Conservation (phyloP, 2,797 vertebrate species). For the Sebastiscus tertius region DNA sequence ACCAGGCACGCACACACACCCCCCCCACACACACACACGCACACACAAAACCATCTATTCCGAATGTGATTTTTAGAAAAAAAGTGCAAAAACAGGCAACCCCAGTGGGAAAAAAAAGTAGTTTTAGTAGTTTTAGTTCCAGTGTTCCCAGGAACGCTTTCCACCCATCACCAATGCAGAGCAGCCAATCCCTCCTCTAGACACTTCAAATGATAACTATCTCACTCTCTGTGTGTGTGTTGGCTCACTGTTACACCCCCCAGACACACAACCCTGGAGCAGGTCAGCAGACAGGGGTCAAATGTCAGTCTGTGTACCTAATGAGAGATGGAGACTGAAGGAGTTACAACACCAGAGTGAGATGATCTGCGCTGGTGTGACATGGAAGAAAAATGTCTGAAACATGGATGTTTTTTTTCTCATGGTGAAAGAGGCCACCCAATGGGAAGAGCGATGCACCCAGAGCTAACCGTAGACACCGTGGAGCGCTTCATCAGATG, state of each 20-base stretch:
- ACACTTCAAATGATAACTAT: slow-evolving; percentile 41
- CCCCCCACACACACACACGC: not conserved
- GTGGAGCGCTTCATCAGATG: not conserved
- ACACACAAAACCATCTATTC: not conserved
- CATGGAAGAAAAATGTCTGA: not conserved
- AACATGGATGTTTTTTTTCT: not conserved
- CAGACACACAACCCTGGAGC: slow-evolving; percentile 18
- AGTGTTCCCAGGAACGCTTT: not conserved
- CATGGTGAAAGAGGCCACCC: slow-evolving; percentile 22
- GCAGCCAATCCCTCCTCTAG: slow-evolving; percentile 4
- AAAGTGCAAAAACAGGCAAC: not conserved
- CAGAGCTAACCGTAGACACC: not conserved
- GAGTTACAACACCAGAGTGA: slow-evolving; percentile 19
- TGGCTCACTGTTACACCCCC: slow-evolving; percentile 32
- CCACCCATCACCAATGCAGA: not conserved
- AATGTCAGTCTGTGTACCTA: slow-evolving; percentile 34
- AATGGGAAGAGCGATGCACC: not conserved
- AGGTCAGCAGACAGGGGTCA: slow-evolving; percentile 57
- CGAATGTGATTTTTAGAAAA: not conserved
- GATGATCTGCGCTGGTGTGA: slow-evolving; percentile 9
- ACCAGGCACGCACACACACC: slow-evolving; percentile 12
- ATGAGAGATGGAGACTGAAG: slow-evolving; percentile 46
- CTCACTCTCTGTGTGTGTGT: slow-evolving; percentile 25
- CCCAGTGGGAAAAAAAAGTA: too few relatives aligned
- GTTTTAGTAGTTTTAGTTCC: not conserved